phyloP scores from a whole-genome alignment of 2,888 invertebrate species.

The Chrysolina americana region DNA sequence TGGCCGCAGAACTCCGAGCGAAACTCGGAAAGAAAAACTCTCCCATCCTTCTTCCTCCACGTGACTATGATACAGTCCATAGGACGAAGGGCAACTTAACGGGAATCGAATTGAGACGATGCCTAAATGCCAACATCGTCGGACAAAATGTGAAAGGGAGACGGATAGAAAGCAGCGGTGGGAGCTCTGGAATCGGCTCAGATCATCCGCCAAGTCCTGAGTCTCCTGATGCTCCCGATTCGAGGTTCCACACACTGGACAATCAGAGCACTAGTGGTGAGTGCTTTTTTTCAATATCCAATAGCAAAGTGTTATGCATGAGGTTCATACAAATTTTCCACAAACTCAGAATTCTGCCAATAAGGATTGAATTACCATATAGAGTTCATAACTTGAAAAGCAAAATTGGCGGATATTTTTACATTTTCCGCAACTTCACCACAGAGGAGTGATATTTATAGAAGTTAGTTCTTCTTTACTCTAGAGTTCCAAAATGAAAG shows the following conservation, averaged over 20 bases:
- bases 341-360: too few relatives aligned
- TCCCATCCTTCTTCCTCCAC: slow-evolving; percentile 90
- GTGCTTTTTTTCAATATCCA: slow-evolving; percentile 54
- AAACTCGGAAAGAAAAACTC: slow-evolving; percentile 74
- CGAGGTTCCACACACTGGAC: slow-evolving; percentile 70
- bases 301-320: too few relatives aligned
- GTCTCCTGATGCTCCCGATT: slow-evolving; percentile 67
- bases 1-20: slow-evolving; percentile 91
- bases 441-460: too few relatives aligned
- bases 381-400: too few relatives aligned
- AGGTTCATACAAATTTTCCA: too few relatives aligned
- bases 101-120: slow-evolving; percentile 80
- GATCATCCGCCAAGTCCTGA: slow-evolving; percentile 90
- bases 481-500: too few relatives aligned
- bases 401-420: too few relatives aligned
- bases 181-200: slow-evolving; percentile 91
- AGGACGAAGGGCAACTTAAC: slow-evolving; percentile 82
- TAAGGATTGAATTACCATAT: too few relatives aligned
- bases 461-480: too few relatives aligned
- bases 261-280: slow-evolving; percentile 77
- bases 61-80: slow-evolving; percentile 95
- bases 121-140: slow-evolving; percentile 80
- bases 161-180: slow-evolving; percentile 72
- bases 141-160: slow-evolving; percentile 69
- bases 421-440: too few relatives aligned